Evolutionary conservation across 1,140 invertebrate genomes (phyloP).

Genomic region (Conopomorpha cramerella): DNA sequence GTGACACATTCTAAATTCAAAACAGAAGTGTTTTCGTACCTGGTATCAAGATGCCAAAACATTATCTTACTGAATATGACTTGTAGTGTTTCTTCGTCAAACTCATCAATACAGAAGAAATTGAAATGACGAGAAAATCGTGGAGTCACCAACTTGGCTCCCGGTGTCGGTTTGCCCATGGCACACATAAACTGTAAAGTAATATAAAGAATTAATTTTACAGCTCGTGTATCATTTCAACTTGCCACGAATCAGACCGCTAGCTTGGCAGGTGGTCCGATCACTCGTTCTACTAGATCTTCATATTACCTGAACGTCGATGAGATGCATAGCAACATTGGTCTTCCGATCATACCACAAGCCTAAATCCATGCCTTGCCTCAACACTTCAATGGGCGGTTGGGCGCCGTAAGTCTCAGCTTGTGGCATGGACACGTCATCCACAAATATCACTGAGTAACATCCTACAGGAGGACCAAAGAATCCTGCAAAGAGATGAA

Average conservation of each 20-base stretch:
- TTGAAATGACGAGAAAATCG: conserved; percentile 91
- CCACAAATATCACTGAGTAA: conserved; percentile 88
- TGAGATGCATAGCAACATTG: conserved; percentile 79
- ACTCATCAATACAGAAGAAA: conserved; percentile 88
- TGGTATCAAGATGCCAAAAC: conserved; percentile 92
- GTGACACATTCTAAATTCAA: too few species aligned
- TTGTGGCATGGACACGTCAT: conserved; percentile 92
- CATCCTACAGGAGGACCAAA: conserved; percentile 91
- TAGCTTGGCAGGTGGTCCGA: too few species aligned
- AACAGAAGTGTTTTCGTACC: too few species aligned
- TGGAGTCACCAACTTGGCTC: conserved; percentile 83
- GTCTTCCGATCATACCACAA: conserved; percentile 95
- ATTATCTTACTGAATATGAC: conserved; percentile 91
- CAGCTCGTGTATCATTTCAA: too few species aligned
- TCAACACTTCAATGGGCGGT: conserved; percentile 87
- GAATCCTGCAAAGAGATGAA: conserved; percentile 70
- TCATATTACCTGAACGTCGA: conserved; percentile 90
- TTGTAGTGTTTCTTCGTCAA: conserved; percentile 81
- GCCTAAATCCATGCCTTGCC: conserved; percentile 89
- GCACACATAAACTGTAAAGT: conserved; percentile 74
- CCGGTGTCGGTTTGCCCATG: conserved; percentile 84
- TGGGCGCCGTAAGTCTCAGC: conserved; percentile 88
- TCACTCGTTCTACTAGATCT: too few species aligned
- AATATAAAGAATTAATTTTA: too few species aligned
- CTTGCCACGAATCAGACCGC: too few species aligned